Base-by-base conservation (phyloP, 2,888 invertebrate genomes). In the Linnaemya tessellans region DNA sequence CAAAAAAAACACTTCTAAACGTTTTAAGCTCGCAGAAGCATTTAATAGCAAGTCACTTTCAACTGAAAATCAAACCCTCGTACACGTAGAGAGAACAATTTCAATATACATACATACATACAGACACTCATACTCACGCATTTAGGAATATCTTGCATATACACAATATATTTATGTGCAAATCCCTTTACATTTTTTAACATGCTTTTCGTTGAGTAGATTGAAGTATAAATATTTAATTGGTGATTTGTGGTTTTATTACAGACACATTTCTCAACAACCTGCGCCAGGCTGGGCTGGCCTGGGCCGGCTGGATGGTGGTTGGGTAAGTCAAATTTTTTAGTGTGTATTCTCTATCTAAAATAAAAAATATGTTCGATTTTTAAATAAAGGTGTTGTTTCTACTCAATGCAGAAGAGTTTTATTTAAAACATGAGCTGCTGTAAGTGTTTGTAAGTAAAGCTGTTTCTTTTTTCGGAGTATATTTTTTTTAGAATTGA, bases 181-280 rank as follows among this genome's bases (percentile, higher is more conserved):
- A 78, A 74, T 78, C 78, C 64, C 73, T 84, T 81, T 88, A 89
- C 89, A 89, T 90, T 60, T 90, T 90, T 67, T 41, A 68, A 78
- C 58, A 67, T 54, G 74, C 60, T 68, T 78, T 67, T 73, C 80
- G 89, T 90, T 90, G 90, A 91, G 90, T 91, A 91, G 90, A 91
- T 91, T 91, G 91, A 91, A 91, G 89, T 91, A 90, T 91, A 90
- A 91, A 91, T 91, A 91, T 91, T 91, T 91, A 91, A 91, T 91
- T 90, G 90, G 88, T 89, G 90, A 90, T 91, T 90, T 91, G 90
- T 88, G 91, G 90, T 84, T 84, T 84, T 78, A 70, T 38, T 71
- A 84, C 87, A 80, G 84, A 82, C 75, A 84, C 73, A 77, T 80
- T 86, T 87, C 81, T 79, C 54, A 30, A 9, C 13, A 51, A 51